Evolutionary conservation across 2,113 vertebrate genomes (phyloP).

Genomic region (Saimiri boliviensis): DNA sequence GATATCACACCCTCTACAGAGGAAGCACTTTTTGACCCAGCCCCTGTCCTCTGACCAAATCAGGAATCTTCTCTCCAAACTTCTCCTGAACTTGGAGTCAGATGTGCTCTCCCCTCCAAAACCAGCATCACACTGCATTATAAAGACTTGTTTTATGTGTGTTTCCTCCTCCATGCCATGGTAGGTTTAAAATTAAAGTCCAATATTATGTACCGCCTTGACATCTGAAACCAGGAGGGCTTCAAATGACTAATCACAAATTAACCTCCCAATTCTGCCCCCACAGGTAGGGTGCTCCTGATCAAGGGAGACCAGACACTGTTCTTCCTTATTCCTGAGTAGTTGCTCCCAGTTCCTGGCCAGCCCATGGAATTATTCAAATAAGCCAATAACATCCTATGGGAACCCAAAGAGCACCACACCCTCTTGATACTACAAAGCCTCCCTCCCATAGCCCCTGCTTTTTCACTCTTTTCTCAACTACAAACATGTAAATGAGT

Average conservation of each 20-base stretch:
- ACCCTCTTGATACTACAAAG: background rate
- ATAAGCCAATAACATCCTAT: background rate
- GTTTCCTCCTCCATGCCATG: background rate
- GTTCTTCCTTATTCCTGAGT: background rate
- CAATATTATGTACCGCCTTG: background rate
- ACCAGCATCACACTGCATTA: background rate
- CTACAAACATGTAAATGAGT: background rate
- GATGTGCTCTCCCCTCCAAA: background rate
- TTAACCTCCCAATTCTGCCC: background rate
- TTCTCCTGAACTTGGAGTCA: background rate
- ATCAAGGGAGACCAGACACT: background rate
- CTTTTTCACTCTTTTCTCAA: background rate
- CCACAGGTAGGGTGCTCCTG: background rate
- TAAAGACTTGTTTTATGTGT: accelerated
- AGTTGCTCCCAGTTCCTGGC: background rate
- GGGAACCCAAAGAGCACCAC: background rate
- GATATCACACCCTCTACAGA: too few species aligned
- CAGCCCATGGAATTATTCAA: background rate
- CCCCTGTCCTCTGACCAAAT: background rate
- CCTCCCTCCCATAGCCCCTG: background rate
- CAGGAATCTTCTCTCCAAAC: background rate
- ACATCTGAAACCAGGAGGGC: background rate
- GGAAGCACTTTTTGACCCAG: background rate
- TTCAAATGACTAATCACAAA: background rate
- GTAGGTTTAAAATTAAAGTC: background rate